phyloP scores from a whole-genome alignment of 2,888 invertebrate species.

The Furcula furcula region DNA sequence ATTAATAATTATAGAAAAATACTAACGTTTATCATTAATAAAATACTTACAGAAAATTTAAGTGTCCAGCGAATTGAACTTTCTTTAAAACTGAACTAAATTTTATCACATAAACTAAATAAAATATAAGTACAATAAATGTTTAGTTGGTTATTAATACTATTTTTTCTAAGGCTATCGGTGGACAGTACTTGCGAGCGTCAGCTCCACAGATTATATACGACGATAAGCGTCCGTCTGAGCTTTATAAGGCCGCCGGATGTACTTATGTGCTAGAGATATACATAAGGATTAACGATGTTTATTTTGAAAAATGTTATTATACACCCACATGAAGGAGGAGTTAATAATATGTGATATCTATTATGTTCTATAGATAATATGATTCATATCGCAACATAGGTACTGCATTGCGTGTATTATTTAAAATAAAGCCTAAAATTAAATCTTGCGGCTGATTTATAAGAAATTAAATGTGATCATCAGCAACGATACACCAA shows the following conservation, averaged over 20 bases:
- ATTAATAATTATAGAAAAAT: too few relatives aligned
- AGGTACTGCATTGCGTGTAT: too few relatives aligned
- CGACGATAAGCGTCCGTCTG: constrained; percentile 43
- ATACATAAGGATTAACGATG: constrained; percentile 6
- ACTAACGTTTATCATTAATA: too few relatives aligned
- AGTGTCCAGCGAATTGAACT: not conserved
- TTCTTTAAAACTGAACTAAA: not conserved
- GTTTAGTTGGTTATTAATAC: too few relatives aligned
- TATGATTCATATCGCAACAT: too few relatives aligned
- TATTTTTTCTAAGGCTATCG: too few relatives aligned
- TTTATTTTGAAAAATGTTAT: constrained; percentile 16
- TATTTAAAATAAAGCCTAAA: too few relatives aligned
- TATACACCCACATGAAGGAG: constrained; percentile 5
- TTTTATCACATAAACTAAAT: not conserved
- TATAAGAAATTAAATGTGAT: too few relatives aligned
- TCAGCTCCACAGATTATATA: constrained; percentile 52
- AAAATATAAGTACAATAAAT: too few relatives aligned
- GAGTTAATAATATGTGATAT: not conserved
- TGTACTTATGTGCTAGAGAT: constrained; percentile 18
- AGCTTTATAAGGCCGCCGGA: constrained; percentile 59
- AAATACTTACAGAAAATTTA: constrained; percentile 9
- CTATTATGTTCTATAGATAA: too few relatives aligned
- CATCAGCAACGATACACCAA: too few relatives aligned
- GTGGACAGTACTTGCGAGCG: constrained; percentile 34
- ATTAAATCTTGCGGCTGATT: too few relatives aligned